phyloP scores from a whole-genome alignment of 92 coral and sea anemone species.

The Palythoa grandis region DNA sequence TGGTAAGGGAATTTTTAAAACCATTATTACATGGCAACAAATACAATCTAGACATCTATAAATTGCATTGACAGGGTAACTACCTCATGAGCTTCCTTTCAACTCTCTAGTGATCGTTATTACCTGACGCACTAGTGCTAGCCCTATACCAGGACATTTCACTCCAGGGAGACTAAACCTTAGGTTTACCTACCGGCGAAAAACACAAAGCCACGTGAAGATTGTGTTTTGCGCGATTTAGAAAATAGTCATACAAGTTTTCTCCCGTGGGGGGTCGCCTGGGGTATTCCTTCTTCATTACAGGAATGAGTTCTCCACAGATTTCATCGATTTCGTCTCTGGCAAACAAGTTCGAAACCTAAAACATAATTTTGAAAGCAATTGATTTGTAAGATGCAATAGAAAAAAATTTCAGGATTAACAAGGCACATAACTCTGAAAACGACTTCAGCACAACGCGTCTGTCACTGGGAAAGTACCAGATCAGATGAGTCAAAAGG shows the following conservation, averaged over 20 bases:
- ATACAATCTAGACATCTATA: no score
- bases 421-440: no score
- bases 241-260: conserved; percentile 92
- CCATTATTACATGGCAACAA: no score
- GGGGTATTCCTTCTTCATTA: conserved; percentile 96
- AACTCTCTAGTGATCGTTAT: no score
- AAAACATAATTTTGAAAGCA: background rate
- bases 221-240: conserved; percentile 94
- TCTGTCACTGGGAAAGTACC: no score
- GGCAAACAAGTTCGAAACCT: conserved; percentile 93
- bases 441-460: no score
- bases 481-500: no score
- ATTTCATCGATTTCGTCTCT: conserved; percentile 97
- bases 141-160: background rate
- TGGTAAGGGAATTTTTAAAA: conserved; percentile 17
- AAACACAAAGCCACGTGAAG: conserved; percentile 92
- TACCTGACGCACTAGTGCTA: no score
- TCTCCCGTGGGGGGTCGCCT: conserved; percentile 98
- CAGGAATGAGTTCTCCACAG: conserved; percentile 94
- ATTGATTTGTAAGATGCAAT: background rate
- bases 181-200: conserved; percentile 79
- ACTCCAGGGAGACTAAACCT: background rate
- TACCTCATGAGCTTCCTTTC: no score
- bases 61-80: no score
- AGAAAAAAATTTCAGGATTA: no score